Evolutionary conservation across 2,113 vertebrate genomes (phyloP).

Genomic region (Sciurus niger): DNA sequence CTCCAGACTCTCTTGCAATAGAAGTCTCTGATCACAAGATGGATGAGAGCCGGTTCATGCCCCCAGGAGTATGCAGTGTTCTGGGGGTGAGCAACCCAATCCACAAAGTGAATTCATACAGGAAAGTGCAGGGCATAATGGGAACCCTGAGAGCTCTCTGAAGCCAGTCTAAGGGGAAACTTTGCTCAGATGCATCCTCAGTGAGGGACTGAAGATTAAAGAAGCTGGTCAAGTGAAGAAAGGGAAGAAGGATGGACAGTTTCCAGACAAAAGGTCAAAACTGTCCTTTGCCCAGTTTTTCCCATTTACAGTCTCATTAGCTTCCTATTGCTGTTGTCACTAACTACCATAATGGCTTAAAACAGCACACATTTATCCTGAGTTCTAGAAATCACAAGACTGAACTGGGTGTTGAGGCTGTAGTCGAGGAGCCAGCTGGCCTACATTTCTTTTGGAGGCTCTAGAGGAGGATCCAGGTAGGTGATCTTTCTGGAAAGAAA

Average conservation of each 20-base stretch:
- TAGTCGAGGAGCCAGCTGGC: no score
- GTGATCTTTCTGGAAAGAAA: not conserved
- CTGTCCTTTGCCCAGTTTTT: no score
- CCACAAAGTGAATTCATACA: not conserved
- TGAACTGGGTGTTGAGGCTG: not conserved
- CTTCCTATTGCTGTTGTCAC: not conserved
- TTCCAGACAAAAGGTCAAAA: not conserved
- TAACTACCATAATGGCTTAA: not conserved
- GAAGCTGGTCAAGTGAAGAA: not conserved
- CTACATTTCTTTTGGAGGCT: not conserved
- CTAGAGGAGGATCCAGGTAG: no score
- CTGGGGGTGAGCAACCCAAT: not conserved
- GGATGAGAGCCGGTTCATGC: not conserved
- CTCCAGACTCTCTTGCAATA: not conserved
- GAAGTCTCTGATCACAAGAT: not conserved
- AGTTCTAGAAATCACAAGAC: not conserved
- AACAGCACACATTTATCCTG: not conserved
- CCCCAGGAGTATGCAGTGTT: not conserved
- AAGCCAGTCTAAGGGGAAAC: not conserved
- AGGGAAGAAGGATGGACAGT: not conserved
- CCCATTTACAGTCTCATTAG: not conserved
- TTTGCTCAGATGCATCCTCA: not conserved
- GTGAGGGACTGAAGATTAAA: not conserved
- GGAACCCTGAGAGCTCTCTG: no score
- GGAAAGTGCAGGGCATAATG: not conserved